phyloP scores from a whole-genome alignment of 2,797 vertebrate genomes.

The Hybognathus amarus region DNA sequence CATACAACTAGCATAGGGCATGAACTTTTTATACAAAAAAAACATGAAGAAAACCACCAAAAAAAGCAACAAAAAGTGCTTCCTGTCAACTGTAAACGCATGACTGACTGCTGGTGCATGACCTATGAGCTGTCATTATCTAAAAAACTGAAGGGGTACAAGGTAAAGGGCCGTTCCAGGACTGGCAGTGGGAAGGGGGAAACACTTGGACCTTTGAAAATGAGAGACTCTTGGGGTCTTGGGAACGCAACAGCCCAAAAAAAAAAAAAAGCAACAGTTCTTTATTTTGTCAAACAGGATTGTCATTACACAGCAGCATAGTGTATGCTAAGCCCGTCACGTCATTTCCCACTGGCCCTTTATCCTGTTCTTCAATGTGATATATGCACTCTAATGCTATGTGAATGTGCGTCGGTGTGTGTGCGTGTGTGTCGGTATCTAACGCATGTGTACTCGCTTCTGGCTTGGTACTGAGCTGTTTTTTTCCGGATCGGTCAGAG shows the following conservation, averaged over 20 bases:
- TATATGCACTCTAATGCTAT: slow-evolving; percentile 82
- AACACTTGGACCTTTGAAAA: slow-evolving; percentile 63
- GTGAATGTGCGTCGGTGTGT: slow-evolving; percentile 67
- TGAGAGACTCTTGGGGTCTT: slow-evolving; percentile 57
- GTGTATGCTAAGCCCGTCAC: slow-evolving; percentile 65
- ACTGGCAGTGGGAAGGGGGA: slow-evolving; percentile 49
- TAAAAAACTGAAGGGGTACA: slow-evolving; percentile 76
- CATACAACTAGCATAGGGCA: slow-evolving; percentile 84
- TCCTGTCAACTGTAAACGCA: slow-evolving; percentile 94
- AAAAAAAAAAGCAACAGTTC: slow-evolving; percentile 52
- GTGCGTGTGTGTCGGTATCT: slow-evolving; percentile 69
- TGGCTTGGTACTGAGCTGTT: slow-evolving; percentile 69
- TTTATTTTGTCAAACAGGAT: slow-evolving; percentile 64
- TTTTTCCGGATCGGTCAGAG: slow-evolving; percentile 66
- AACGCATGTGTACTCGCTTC: slow-evolving; percentile 77
- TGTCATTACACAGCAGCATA: slow-evolving; percentile 66
- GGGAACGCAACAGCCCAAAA: slow-evolving; percentile 68
- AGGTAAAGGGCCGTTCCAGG: slow-evolving; percentile 63
- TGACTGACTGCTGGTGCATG: slow-evolving; percentile 94
- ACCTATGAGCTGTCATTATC: slow-evolving; percentile 86
- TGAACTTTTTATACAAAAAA: slow-evolving; percentile 83
- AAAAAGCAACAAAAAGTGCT: slow-evolving; percentile 83
- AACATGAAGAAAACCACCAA: slow-evolving; percentile 58
- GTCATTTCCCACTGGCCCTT: slow-evolving; percentile 68
- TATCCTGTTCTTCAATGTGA: slow-evolving; percentile 73